Conservation (phyloP, 2,113 vertebrate species). For the Nasalis larvatus region DNA sequence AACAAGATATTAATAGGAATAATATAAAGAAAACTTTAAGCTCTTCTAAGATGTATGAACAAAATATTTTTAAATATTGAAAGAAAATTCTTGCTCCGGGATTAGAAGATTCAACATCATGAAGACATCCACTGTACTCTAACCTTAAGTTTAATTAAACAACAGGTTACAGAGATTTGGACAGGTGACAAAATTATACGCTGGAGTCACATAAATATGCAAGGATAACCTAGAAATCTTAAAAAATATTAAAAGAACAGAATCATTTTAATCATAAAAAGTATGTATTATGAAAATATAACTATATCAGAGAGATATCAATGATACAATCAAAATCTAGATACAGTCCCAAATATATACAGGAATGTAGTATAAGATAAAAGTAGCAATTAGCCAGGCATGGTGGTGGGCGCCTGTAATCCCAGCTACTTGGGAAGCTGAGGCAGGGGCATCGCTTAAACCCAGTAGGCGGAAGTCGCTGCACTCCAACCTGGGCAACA, state of each 20-base stretch:
- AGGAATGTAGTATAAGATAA: background rate
- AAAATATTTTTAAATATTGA: constrained; percentile 17
- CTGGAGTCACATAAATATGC: background rate
- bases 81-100: background rate
- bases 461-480: too few relatives aligned
- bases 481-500: too few relatives aligned
- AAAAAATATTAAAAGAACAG: background rate
- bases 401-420: too few relatives aligned
- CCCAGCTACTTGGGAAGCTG: too few relatives aligned
- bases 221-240: constrained; percentile 20
- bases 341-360: background rate
- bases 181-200: background rate
- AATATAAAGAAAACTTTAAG: background rate
- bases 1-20: constrained; percentile 19
- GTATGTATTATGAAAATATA: background rate
- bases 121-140: background rate
- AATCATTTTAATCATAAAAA: constrained; percentile 1
- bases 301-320: background rate
- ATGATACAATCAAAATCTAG: background rate
- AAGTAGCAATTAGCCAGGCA: too few relatives aligned
- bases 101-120: background rate
- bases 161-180: background rate
- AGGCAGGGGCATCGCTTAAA: too few relatives aligned
- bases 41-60: background rate
- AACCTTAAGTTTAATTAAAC: constrained; percentile 14